phyloP scores from a whole-genome alignment of 2,888 invertebrate genomes.

The Drosophila mercatorum region DNA sequence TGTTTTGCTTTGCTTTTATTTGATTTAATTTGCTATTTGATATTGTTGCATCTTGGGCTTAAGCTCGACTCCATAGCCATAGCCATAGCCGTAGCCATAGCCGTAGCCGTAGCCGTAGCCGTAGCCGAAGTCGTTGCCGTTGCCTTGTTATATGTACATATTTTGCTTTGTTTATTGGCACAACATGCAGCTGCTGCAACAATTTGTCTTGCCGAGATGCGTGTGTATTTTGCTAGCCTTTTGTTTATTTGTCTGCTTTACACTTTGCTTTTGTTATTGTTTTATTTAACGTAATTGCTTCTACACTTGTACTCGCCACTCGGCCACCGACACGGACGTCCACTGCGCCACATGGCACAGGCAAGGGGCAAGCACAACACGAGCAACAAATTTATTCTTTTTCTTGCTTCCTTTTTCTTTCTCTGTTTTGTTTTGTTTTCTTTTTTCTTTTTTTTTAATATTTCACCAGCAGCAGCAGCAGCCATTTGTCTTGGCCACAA shows the following conservation, averaged over 20 bases:
- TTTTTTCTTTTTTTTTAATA: slow-evolving; percentile 63
- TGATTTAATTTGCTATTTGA: slow-evolving; percentile 77
- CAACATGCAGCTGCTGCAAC: slow-evolving; percentile 79
- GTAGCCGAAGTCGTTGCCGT: neutral
- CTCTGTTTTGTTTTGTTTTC: neutral
- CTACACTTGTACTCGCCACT: slow-evolving; percentile 51
- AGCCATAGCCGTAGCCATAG: neutral
- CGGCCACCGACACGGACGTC: slow-evolving; percentile 4
- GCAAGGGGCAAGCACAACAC: slow-evolving; percentile 23
- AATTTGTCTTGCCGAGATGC: slow-evolving; percentile 69
- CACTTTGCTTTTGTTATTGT: slow-evolving; percentile 62
- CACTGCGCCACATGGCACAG: slow-evolving; percentile 52
- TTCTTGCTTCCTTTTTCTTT: slow-evolving; percentile 1
- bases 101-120: slow-evolving; percentile 1
- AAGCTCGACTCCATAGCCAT: slow-evolving; percentile 10
- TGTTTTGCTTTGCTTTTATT: slow-evolving; percentile 53
- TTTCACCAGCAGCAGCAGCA: slow-evolving; percentile 76
- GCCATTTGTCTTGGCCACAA: slow-evolving; percentile 77
- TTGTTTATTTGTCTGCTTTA: slow-evolving; percentile 67
- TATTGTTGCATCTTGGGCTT: slow-evolving; percentile 52
- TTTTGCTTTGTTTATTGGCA: slow-evolving; percentile 69
- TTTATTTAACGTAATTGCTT: slow-evolving; percentile 79
- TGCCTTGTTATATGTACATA: slow-evolving; percentile 17
- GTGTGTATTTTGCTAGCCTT: slow-evolving; percentile 52
- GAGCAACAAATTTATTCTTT: slow-evolving; percentile 38